A percentile compares a stretch with the other conserved stretches of the same genome.
Conservation (phyloP, 1,140 invertebrate genomes). For the Drosophila sturtevanti region DNA sequence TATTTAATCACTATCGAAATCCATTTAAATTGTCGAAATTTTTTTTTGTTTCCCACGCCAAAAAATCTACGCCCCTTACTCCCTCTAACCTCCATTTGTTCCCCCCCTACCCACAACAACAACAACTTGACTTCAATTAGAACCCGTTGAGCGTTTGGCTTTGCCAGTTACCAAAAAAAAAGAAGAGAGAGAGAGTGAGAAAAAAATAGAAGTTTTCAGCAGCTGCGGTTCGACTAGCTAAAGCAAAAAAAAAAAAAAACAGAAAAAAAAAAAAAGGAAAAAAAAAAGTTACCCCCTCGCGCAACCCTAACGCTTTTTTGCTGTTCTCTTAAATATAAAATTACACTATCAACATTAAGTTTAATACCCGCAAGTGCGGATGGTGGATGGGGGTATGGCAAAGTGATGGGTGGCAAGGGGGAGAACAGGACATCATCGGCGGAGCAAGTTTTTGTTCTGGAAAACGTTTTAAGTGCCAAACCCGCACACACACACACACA, state of each 20-base stretch:
- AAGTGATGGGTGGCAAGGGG: background rate
- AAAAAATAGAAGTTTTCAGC: conserved; percentile 22
- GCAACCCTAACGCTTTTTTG: conserved; percentile 57
- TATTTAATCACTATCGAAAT: background rate
- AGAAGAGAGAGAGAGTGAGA: conserved; percentile 9
- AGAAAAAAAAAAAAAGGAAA: background rate
- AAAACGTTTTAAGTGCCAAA: conserved; percentile 67
- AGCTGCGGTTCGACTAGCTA: conserved; percentile 9
- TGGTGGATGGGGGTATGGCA: conserved; percentile 2
- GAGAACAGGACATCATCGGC: conserved; percentile 13
- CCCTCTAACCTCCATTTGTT: background rate
- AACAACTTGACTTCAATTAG: conserved; percentile 63
- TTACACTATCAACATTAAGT: conserved; percentile 80
- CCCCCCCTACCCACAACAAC: conserved; percentile 16
- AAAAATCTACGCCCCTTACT: background rate
- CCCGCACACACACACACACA: conserved; percentile 29
- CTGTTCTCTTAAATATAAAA: conserved; percentile 70
- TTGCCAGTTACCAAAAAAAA: background rate
- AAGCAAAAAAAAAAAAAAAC: background rate
- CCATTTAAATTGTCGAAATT: background rate
- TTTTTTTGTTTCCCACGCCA: background rate
- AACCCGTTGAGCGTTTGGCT: conserved; percentile 47
- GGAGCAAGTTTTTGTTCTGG: conserved; percentile 49
- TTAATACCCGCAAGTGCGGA: conserved; percentile 75
- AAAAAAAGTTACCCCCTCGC: conserved; percentile 29